phyloP scores from a whole-genome alignment of 1,140 invertebrate species.

The Drosophila lacertosa region DNA sequence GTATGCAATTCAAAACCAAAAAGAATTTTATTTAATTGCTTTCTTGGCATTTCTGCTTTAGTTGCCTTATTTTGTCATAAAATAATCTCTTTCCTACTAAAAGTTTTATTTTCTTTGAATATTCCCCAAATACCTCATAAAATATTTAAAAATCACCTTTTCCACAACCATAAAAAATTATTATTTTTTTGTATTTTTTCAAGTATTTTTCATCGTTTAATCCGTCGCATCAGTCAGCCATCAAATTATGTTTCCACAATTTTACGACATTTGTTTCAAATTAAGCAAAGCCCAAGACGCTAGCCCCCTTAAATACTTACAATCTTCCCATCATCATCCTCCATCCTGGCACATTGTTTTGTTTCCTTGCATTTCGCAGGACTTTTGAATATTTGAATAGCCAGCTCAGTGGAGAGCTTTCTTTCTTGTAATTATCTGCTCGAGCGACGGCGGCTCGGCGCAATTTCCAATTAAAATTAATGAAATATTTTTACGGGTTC shows the following conservation, averaged over 20 bases:
- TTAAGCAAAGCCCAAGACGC: conserved; percentile 65
- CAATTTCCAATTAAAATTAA: conserved; percentile 82
- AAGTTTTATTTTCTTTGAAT: neutral
- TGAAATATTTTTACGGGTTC: conserved; percentile 70
- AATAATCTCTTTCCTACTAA: too few species aligned
- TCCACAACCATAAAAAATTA: conserved; percentile 13
- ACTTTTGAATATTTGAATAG: conserved; percentile 68
- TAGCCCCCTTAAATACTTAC: neutral
- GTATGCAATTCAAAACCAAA: neutral
- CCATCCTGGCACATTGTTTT: conserved; percentile 38
- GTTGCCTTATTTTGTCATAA: too few species aligned
- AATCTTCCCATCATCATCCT: neutral
- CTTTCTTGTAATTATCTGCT: conserved; percentile 74
- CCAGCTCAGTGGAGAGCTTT: conserved; percentile 42
- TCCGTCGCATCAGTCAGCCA: conserved; percentile 66
- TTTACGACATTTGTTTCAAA: conserved; percentile 82
- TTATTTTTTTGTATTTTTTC: conserved; percentile 1
- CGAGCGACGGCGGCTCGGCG: conserved; percentile 65
- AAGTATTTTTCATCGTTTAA: conserved; percentile 38
- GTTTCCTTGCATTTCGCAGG: conserved; percentile 13
- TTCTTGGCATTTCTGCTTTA: too few species aligned
- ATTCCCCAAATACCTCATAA: conserved; percentile 19
- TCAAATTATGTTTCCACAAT: conserved; percentile 73
- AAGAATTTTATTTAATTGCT: too few species aligned
- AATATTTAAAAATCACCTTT: conserved; percentile 42